Percentiles rank a stretch among this genome's conserved stretches.
These are phyloP conservation scores for Aricia artaxerxes DNA, from an alignment of 2,888 invertebrate genomes.

Conservation along the genomic window DNA sequence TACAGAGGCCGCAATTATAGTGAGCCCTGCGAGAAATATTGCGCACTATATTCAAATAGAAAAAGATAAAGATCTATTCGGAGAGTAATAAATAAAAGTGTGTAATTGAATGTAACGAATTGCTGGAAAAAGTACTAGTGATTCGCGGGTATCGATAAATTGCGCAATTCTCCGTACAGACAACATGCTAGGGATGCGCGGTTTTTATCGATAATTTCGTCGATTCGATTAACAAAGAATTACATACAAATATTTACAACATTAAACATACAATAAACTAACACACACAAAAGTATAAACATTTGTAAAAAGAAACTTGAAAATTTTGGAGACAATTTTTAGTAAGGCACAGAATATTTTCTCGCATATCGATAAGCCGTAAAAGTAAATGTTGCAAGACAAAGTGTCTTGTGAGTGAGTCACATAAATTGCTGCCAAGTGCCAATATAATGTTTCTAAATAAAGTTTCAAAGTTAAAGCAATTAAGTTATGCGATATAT, in stretches of 20 bases:
- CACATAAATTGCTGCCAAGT: not conserved
- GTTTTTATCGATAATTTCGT: not conserved
- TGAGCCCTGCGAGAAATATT: not conserved
- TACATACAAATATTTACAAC: too few species aligned
- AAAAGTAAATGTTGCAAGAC: not conserved
- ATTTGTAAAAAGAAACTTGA: too few species aligned
- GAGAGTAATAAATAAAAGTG: constrained; percentile 11
- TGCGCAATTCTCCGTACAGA: constrained; percentile 34
- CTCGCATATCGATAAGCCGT: not conserved
- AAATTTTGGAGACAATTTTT: too few species aligned
- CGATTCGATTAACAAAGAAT: too few species aligned
- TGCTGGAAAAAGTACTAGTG: constrained; percentile 29
- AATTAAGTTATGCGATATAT: too few species aligned
- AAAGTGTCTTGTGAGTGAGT: not conserved
- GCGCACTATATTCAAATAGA: not conserved
- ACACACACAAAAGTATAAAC: too few species aligned
- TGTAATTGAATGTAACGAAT: constrained; percentile 33
- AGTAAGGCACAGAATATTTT: not conserved
- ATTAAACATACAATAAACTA: too few species aligned
- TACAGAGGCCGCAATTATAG: not conserved
- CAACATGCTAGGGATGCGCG: not conserved
- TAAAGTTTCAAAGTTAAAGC: too few species aligned
- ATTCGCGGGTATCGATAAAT: constrained; percentile 44
- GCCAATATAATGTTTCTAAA: not conserved
- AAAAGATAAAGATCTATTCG: not conserved